phyloP scores from a whole-genome alignment of 2,113 vertebrate species.

The Rana temporaria region DNA sequence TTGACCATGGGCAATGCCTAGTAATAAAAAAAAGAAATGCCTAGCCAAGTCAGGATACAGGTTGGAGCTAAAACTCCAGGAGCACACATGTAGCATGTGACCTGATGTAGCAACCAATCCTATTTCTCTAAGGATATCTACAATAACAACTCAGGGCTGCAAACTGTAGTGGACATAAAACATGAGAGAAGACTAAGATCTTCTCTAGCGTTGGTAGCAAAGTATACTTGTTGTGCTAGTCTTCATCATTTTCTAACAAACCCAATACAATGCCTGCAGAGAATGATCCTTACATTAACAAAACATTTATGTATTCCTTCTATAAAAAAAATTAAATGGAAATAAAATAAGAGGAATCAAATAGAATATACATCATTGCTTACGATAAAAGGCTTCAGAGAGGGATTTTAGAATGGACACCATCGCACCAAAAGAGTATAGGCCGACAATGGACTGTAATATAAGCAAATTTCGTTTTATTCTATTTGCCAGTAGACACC shows the following conservation, averaged over 20 bases:
- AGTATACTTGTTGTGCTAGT: neutral
- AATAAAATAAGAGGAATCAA: neutral
- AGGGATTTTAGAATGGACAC: too few species aligned
- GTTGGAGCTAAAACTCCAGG: neutral
- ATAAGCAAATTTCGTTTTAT: too few species aligned
- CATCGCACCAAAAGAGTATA: too few species aligned
- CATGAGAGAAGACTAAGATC: neutral
- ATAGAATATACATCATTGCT: too few species aligned
- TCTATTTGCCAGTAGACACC: too few species aligned
- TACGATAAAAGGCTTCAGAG: too few species aligned
- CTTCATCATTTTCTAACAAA: neutral
- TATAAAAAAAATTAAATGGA: neutral
- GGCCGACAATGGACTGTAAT: too few species aligned
- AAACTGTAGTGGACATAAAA: slow-evolving; percentile 10
- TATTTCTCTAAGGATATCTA: slow-evolving; percentile 9
- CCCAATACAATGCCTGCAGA: neutral
- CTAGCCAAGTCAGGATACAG: neutral
- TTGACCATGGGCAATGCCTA: neutral
- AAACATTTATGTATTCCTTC: neutral
- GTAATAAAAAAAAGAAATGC: neutral
- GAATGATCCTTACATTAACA: neutral
- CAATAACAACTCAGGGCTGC: slow-evolving; percentile 49
- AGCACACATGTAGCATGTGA: slow-evolving; percentile 50
- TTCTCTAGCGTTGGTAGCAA: neutral
- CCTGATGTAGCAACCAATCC: slow-evolving; percentile 7